Percentiles rank a stretch among this genome's conserved stretches.
These are phyloP conservation scores for Asteroscopus sphinx DNA, from an alignment of 2,888 invertebrate species.

Conservation along the genomic window DNA sequence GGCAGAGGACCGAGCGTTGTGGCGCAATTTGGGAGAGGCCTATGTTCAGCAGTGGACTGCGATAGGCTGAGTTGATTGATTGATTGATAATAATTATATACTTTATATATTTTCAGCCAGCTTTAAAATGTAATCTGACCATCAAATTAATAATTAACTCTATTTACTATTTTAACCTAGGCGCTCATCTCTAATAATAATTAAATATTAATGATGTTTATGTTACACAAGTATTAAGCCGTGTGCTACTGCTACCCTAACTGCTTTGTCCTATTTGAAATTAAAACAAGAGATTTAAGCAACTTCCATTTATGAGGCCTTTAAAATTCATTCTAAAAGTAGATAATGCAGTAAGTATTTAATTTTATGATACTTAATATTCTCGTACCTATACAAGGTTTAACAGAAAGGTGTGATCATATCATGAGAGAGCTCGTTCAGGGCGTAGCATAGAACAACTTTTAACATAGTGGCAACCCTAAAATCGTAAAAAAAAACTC, in stretches of 20 bases:
- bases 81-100: too few species aligned
- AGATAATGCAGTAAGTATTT: conserved; percentile 10
- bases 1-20: too few species aligned
- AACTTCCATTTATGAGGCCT: conserved; percentile 30
- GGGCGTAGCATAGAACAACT: too few species aligned
- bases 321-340: conserved; percentile 32
- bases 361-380: too few species aligned
- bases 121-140: not conserved
- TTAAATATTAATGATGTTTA: conserved; percentile 21
- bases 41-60: too few species aligned
- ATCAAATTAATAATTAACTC: not conserved
- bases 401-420: too few species aligned
- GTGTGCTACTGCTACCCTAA: conserved; percentile 33
- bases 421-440: too few species aligned
- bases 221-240: conserved; percentile 26
- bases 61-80: too few species aligned
- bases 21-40: too few species aligned
- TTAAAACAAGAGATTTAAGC: conserved; percentile 49
- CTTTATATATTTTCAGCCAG: not conserved
- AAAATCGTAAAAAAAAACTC: too few species aligned
- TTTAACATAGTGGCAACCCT: too few species aligned
- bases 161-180: conserved; percentile 1
- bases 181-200: conserved; percentile 1
- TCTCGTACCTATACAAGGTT: too few species aligned
- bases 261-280: conserved; percentile 57